Base-by-base conservation (phyloP, 2,797 vertebrate genomes). In the Cyprinodon diabolis region DNA sequence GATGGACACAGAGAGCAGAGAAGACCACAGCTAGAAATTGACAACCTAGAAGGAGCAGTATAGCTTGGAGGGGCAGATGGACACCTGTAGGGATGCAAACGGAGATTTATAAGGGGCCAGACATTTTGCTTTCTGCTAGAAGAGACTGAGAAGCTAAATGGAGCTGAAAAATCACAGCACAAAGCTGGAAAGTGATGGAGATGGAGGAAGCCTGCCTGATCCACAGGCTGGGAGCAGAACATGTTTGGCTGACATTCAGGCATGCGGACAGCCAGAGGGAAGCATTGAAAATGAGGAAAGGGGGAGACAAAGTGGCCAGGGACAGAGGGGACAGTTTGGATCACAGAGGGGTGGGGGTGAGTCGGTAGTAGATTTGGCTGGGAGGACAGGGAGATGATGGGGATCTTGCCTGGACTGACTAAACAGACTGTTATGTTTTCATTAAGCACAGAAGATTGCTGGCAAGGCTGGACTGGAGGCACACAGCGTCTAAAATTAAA, bases 351-450 rank as follows among this genome's bases (percentile, higher is more conserved):
- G 60, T 55, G 35, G 66, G 76, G 80, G 60, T 47, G 82, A 72
- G 79, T 69, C 47, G 25, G 70, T 66, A 69, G 75, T 70, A 67
- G 37, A 76, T 82, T 85, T 83, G 85, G 83, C 79, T 72, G 78
- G 75, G 79, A 75, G 75, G 77, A 83, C 78, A 66, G 78, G 67
- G 80, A 78, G 79, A 81, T 83, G 86, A 87, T 81, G 75, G 75
- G 81, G 80, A 86, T 85, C 79, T 72, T 81, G 79, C 73, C 78
- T 72, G n/a, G 78, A 87, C 75, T 56, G 71, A 82, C 75, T 68
- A 83, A 83, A 86, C 82, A 76, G 72, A 75, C 75, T 88, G 86
- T 88, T 87, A 69, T 91, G 85, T 89, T 91, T 89, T 91, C 84
- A 91, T 91, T 86, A 89, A 87, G 76, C 80, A 78, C 87, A 80